Evolutionary conservation across 2,888 invertebrate species (phyloP), one percentile per base, ranked within the genome.

Genomic region (Lucinisca nassula): DNA sequence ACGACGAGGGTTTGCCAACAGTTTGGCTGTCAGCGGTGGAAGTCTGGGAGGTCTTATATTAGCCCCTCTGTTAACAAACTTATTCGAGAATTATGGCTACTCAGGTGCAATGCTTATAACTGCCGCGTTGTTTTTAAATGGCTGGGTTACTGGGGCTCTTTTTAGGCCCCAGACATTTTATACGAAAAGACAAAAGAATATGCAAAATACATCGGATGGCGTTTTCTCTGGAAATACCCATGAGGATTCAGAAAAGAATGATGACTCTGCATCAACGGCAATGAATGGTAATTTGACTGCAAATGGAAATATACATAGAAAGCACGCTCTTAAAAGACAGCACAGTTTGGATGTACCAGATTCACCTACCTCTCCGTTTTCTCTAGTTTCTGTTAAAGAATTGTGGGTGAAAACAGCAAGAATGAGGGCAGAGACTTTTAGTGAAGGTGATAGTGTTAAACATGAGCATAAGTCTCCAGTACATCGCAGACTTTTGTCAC

Each of bases 1-100:
- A 37, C 45, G 61, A 4, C 77, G 85, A 17, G 85, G 85, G 14
- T 78, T 85, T 61, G 85, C 85, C 73, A 85, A 85, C 38, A 85
- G 85, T 49, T 27, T 85, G 12, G 85, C 85, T 24, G 82, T 82
- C 4, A 81, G 81, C 35, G 85, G 85, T 17, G 82, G 85, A 0
- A 81, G 81, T 8, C 51, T 85, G 10, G 85, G 85, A 0, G 81
- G 81, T 12, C 81, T 85, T 1, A 74, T 81, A 24, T 76, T 81
- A 6, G 85, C 85, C 21, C 85, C 85, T 45, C 30, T 85, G 21
- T 27, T 82, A 14, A 81, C 81, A 17, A 55, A 24, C 2, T 35
- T 85, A 4, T 58, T 85, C 2, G 38, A 72, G 27, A 61, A 32
- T 32, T 85, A 81, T 73, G 85, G 85, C 10, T 85, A 85, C 35